phyloP scores from a whole-genome alignment of 1,140 invertebrate species.

The Halyomorpha halys region DNA sequence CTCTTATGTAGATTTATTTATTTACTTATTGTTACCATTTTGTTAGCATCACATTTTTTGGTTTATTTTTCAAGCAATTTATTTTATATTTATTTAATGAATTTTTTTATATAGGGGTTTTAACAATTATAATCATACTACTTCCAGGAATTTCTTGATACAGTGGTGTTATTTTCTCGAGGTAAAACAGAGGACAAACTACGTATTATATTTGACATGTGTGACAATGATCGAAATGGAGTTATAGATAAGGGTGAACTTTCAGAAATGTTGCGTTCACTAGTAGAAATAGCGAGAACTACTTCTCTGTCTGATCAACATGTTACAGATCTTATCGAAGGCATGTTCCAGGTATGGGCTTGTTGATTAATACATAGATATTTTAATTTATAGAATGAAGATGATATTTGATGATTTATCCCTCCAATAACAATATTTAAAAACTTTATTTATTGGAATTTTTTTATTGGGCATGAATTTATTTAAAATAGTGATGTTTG shows the following conservation, averaged over 20 bases:
- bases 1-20: no score
- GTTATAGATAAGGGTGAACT: constrained; percentile 91
- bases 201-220: constrained; percentile 97
- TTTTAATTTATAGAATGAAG: no score
- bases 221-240: constrained; percentile 90
- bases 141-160: constrained; percentile 83
- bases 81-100: no score
- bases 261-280: constrained; percentile 83
- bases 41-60: no score
- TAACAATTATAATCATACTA: background rate
- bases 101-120: no score
- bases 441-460: no score
- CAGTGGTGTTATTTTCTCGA: constrained; percentile 79
- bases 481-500: no score
- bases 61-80: no score
- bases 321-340: constrained; percentile 85
- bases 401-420: background rate
- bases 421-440: no score
- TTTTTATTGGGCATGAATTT: no score
- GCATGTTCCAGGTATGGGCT: constrained; percentile 70
- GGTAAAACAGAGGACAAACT: constrained; percentile 94
- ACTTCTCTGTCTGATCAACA: constrained; percentile 79
- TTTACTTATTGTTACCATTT: no score
- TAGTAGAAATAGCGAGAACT: constrained; percentile 90
- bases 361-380: no score